A percentile compares a stretch with the other conserved stretches of the same genome.
These are phyloP conservation scores for Ameiurus melas DNA, from an alignment of 2,113 vertebrate species.

Conservation along the genomic window DNA sequence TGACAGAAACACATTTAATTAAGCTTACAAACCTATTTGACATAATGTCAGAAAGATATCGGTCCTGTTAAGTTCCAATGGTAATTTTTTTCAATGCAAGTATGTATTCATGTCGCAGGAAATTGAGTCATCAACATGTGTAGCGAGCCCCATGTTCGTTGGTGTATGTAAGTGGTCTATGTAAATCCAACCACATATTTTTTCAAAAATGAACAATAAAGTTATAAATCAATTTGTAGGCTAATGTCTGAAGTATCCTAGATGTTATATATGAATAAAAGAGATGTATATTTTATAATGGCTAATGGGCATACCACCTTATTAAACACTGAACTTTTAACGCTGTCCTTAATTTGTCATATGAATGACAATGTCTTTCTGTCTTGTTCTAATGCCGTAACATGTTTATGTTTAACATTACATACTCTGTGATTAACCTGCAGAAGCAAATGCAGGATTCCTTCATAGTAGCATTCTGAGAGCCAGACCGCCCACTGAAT, in stretches of 20 bases:
- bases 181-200: background rate
- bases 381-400: slow-evolving; percentile 3
- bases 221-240: background rate
- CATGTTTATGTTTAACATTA: background rate
- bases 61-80: too few relatives aligned
- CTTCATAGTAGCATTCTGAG: slow-evolving; percentile 58
- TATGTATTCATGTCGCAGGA: too few relatives aligned
- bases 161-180: background rate
- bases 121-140: too few relatives aligned
- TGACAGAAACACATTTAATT: too few relatives aligned
- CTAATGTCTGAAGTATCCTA: background rate
- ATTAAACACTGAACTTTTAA: background rate
- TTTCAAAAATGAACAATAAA: background rate
- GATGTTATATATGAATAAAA: background rate
- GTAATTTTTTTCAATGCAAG: too few relatives aligned
- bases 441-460: slow-evolving; percentile 62
- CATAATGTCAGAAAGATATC: too few relatives aligned
- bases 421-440: slow-evolving; percentile 36
- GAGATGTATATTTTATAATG: background rate
- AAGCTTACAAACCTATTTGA: too few relatives aligned
- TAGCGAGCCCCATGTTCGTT: background rate
- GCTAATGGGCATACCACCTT: background rate
- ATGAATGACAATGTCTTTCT: background rate
- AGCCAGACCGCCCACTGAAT: slow-evolving; percentile 75
- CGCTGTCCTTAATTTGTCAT: background rate